phyloP scores from a whole-genome alignment of 2,113 vertebrate genomes.

The Sceloporus undulatus region DNA sequence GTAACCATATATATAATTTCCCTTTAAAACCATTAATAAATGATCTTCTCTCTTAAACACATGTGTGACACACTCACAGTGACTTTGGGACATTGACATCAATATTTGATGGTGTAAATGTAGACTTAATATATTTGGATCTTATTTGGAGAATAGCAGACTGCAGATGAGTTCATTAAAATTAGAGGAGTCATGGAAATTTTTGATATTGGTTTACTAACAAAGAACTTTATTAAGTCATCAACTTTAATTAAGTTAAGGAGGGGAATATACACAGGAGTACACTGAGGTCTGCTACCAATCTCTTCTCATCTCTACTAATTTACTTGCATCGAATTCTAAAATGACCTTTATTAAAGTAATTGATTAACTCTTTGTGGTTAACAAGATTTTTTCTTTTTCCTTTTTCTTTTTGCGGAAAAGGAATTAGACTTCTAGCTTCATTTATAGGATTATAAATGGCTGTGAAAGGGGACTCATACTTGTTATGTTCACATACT shows the following conservation, averaged over 20 bases:
- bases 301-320: slow-evolving; percentile 41
- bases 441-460: slow-evolving; percentile 43
- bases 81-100: neutral
- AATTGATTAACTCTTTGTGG: slow-evolving; percentile 56
- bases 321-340: slow-evolving; percentile 32
- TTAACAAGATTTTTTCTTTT: neutral
- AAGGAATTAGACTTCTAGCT: slow-evolving; percentile 15
- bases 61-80: neutral
- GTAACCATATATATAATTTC: too few relatives aligned
- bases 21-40: too few relatives aligned
- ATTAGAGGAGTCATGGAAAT: slow-evolving; percentile 50
- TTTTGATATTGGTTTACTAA: slow-evolving; percentile 34
- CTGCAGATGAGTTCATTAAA: slow-evolving; percentile 47
- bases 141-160: neutral
- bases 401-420: neutral
- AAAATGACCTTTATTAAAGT: slow-evolving; percentile 47
- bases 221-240: slow-evolving; percentile 45
- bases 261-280: slow-evolving; percentile 41
- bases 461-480: slow-evolving; percentile 21
- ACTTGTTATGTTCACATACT: neutral
- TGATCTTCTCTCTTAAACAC: neutral
- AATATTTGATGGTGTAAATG: neutral
- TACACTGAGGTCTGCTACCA: neutral
- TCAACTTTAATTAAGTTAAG: slow-evolving; percentile 54
- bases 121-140: neutral